Evolutionary conservation across 2,888 invertebrate species (phyloP).

Genomic region (Caenorhabditis sp.): DNA sequence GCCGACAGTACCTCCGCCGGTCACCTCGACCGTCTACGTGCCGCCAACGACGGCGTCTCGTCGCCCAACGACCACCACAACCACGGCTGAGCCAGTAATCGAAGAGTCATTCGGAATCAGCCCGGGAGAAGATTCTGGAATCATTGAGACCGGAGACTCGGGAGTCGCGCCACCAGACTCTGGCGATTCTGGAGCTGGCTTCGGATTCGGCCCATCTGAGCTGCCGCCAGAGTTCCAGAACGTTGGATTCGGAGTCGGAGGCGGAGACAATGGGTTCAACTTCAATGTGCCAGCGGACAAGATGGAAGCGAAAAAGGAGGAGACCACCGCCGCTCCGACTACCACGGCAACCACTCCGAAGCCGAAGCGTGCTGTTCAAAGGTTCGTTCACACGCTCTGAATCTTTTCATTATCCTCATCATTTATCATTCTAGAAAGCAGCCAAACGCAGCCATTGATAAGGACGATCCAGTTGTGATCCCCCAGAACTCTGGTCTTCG

Average conservation of each 20-base stretch:
- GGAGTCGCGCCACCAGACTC: slow-evolving; percentile 21
- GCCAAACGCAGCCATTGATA: slow-evolving; percentile 57
- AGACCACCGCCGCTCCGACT: slow-evolving; percentile 17
- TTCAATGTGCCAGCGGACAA: slow-evolving; percentile 58
- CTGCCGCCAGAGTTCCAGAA: slow-evolving; percentile 69
- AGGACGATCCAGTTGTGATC: slow-evolving; percentile 65
- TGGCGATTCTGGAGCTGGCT: slow-evolving; percentile 61
- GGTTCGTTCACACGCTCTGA: slow-evolving; percentile 8
- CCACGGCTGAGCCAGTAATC: slow-evolving; percentile 48
- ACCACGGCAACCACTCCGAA: slow-evolving; percentile 45
- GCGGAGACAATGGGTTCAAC: slow-evolving; percentile 62
- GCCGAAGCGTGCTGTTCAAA: slow-evolving; percentile 48
- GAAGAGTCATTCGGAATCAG: slow-evolving; percentile 41
- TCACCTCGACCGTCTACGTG: slow-evolving; percentile 44
- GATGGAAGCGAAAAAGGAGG: slow-evolving; percentile 25
- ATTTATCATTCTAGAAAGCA: slow-evolving; percentile 56
- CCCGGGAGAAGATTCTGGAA: slow-evolving; percentile 12
- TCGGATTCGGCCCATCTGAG: slow-evolving; percentile 67
- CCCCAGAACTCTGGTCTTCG: slow-evolving; percentile 78
- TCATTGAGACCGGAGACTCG: slow-evolving; percentile 27
- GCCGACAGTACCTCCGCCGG: slow-evolving; percentile 37
- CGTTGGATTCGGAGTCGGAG: slow-evolving; percentile 63
- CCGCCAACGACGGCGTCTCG: slow-evolving; percentile 62
- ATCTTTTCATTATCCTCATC: not conserved
- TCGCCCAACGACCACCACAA: slow-evolving; percentile 62